Evolutionary conservation across 2,113 vertebrate genomes (phyloP), one percentile per base, ranked within the genome.

Genomic region (Lagopus muta): DNA sequence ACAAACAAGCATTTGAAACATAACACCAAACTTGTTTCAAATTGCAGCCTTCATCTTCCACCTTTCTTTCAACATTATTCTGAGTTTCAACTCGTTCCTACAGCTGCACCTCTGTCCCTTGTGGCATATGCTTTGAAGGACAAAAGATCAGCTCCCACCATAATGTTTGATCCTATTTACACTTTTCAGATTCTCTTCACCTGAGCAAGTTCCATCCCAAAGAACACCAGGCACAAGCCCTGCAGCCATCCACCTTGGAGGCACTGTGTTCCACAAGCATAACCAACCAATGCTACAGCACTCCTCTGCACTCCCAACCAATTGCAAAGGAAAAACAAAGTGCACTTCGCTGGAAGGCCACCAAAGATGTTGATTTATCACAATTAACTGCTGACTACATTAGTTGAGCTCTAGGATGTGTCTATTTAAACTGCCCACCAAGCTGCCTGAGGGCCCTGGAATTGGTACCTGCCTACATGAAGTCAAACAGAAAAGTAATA

Each of bases 1-100:
- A 95, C 88, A 82, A 92, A 78, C n/a, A 90, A 58, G 79, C 48
- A 58, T 78, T 73, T 92, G 65, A 89, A 92, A 80, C 52, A 36
- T 25, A 95, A 91, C 24, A 96, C 57, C 55, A 92, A 71, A 92
- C n/a, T 67, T 74, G 91, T n/a, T 71, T 78, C 19, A 69, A 67
- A 54, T 18, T 40, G 65, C 47, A 81, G 25, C 77, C 83, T 81
- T 48, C 42, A 86, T 47, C 58, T 85, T 82, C 82, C 75, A 70
- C 72, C 30, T 88, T 74, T 58, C 81, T 67, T 91, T 89, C 92
- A 57, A 70, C 34, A 83, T 58, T 43, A 91, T 82, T 70, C 90
- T 92, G 13, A 42, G 34, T 88, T 90, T 57, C 93, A 86, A 45
- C 7, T 4, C 71, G 81, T 42, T 95, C 79, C 58, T 61, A 66